Base-by-base conservation (phyloP, 2,113 vertebrate species). In the Corythaixoides concolor region DNA sequence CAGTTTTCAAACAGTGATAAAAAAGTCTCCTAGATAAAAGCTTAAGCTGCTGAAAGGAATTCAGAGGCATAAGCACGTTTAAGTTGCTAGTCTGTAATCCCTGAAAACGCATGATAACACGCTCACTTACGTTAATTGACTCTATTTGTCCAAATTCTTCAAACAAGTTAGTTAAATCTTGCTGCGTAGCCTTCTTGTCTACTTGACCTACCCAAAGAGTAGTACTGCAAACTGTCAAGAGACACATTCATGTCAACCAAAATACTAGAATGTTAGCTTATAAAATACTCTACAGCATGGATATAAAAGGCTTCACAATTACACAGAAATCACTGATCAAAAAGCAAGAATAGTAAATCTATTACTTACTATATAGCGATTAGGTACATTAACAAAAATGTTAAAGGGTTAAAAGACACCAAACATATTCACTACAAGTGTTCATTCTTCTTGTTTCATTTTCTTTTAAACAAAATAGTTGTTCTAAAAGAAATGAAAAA, bases 131-230 rank as follows among this genome's bases (percentile, higher is more conserved):
- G 97, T 99, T 99, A 92, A 99, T 99, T n/a, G 99, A 99, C 96
- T 99, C 99, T 85, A 99, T 99, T 95, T 99, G 99, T 60, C 99
- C 99, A 98, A 99, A 99, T 97, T 99, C 99, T 98, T 99, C 99
- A 97, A 99, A 99, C 81, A 99, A 98, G 94, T 99, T 99, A 27
- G 99, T 99, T 95, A 99, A 98, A 96, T 99, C 99, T 97, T 99
- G 99, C 85, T 99, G 99, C 13, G 99, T 99, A 41, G 99, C 99
- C 95, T 99, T 99, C 98, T 99, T 99, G 97, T 99, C 99, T 93
- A 99, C 99, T 92, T 99, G 99, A 39, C 99, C 99, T 75, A 99
- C 99, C 99, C 99, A 99, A 77, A 99, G 98, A 73, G 99, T 99
- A 41, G 99, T 99, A 94, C 99, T 99, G 98, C 99, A 99, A 37